Evolutionary conservation across 2,113 vertebrate genomes (phyloP), one percentile per base, ranked within the genome.

Genomic region (Corydoras sp.): DNA sequence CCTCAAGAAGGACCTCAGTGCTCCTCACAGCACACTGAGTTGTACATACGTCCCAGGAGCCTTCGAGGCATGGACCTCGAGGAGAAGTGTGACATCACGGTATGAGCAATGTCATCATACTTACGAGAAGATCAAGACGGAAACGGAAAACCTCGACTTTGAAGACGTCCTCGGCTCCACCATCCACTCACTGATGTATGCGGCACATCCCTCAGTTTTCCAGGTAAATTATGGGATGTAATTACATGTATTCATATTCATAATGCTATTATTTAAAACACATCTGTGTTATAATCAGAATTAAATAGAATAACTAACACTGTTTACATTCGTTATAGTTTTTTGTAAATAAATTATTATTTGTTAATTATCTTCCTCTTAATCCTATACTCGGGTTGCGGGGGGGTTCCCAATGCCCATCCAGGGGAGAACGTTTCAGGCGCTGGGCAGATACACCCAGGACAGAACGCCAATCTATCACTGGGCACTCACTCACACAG

Each of bases 141-240:
- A 24, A 13, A 31, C 35, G n/a, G 68, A 58, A 13, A 73, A 43
- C 10, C 54, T 68, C 11, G 31, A 62, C 4, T 72, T 71, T 14
- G 72, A 70, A 2, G 73, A 81, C 15, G 18, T 70, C 12, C 71
- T 77, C 18, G 53, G 59, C 64, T 78, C 68, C 35, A 75, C 68
- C 69, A 30, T 77, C 11, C 66, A 80, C 18, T 73, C 76, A 1
- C 61, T 76, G 7, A 12, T 77, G 13, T 59, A 65, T 35, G 11
- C 62, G 11, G 63, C 73, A 4, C 29, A 60, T 3, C 31, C 74
- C 9, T 15, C 31, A 13, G 35, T 74, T 15, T 70, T 31, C 13
- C 79, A 80, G 80, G 81, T 83, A 68, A 53, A 14, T n/a, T 56
- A 2, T n/a, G 4, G 35, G 0, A 43, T 43, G 35, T 62, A 24